These are phyloP conservation scores for Berghia stephanieae DNA, from an alignment of 1,140 invertebrate genomes.

Conservation along the genomic window DNA sequence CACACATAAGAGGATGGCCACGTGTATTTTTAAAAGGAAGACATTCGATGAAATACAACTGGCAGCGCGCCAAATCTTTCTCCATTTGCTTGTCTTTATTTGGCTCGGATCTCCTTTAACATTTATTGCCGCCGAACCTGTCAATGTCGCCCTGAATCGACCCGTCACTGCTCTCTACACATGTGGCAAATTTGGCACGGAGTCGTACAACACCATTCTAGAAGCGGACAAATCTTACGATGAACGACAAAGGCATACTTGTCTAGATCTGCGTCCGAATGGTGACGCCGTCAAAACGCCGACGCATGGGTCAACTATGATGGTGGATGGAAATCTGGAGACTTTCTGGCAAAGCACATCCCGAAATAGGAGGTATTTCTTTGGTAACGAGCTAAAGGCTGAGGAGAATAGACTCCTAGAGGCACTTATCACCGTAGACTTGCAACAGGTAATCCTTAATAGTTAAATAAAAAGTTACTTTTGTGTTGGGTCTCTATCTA, in stretches of 20 bases:
- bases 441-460: constrained; percentile 23
- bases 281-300: too few relatives aligned
- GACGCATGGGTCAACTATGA: not conserved
- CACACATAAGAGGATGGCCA: too few relatives aligned
- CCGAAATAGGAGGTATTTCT: not conserved
- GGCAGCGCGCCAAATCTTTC: too few relatives aligned
- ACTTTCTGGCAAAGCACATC: constrained; percentile 27
- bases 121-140: too few relatives aligned
- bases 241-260: not conserved
- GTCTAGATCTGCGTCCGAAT: not conserved
- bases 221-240: not conserved
- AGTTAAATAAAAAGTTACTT: too few relatives aligned
- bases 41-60: too few relatives aligned
- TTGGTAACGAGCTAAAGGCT: not conserved
- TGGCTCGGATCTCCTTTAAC: too few relatives aligned
- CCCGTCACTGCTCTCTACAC: constrained; percentile 23
- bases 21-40: too few relatives aligned
- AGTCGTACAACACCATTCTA: not conserved
- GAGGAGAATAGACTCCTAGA: constrained; percentile 14
- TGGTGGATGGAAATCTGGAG: constrained; percentile 15
- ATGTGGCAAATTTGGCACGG: constrained; percentile 20
- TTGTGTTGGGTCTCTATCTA: too few relatives aligned
- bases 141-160: constrained; percentile 28
- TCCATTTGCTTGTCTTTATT: too few relatives aligned
- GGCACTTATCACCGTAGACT: constrained; percentile 15